Evolutionary conservation across 2,888 invertebrate species (phyloP).

Genomic region (Apantesis nais): DNA sequence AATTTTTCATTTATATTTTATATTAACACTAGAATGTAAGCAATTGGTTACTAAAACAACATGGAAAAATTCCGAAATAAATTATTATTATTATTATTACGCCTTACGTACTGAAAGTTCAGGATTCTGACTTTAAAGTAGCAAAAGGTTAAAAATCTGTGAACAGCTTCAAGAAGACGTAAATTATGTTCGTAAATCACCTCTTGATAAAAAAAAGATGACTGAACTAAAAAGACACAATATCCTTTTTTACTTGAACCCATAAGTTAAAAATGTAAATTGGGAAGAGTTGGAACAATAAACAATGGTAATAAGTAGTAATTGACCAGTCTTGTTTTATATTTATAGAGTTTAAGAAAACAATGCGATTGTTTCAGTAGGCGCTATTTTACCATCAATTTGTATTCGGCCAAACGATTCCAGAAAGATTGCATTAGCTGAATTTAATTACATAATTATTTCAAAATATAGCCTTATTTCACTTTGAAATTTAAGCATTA

Average conservation of each 20-base stretch:
- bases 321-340: background rate
- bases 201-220: background rate
- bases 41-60: too few relatives aligned
- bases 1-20: too few relatives aligned
- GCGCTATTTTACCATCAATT: conserved; percentile 20
- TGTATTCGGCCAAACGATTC: conserved; percentile 20
- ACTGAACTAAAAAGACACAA: background rate
- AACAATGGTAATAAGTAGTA: background rate
- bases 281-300: background rate
- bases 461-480: conserved; percentile 43
- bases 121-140: too few relatives aligned
- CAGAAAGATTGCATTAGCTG: conserved; percentile 30
- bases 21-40: too few relatives aligned
- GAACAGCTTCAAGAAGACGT: too few relatives aligned
- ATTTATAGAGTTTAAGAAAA: background rate
- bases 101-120: too few relatives aligned
- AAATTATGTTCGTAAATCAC: background rate
- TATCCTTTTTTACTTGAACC: background rate
- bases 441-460: conserved; percentile 27
- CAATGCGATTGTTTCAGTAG: conserved; percentile 9
- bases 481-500: conserved; percentile 40
- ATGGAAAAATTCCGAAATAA: too few relatives aligned
- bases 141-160: too few relatives aligned
- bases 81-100: too few relatives aligned
- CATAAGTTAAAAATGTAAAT: background rate